Evolutionary conservation across 2,113 vertebrate species (phyloP).

Genomic region (Rynchops niger): DNA sequence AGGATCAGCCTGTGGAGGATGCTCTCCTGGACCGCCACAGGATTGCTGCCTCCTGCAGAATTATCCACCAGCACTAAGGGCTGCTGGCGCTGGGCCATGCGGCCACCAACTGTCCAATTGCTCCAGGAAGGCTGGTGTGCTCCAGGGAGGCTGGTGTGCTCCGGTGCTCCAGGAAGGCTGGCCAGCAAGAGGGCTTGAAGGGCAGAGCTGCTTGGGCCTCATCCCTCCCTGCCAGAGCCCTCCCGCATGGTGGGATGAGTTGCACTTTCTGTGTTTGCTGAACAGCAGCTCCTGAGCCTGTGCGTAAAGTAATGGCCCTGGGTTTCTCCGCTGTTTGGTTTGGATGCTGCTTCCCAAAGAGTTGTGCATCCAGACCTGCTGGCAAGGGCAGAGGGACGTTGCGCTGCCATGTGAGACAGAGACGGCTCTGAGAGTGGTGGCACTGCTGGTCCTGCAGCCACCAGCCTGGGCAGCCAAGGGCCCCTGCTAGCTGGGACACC

Average conservation of each 20-base stretch:
- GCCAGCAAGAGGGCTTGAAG: not conserved
- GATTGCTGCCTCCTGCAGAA: not conserved
- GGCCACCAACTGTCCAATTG: no score
- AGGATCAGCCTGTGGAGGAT: not conserved
- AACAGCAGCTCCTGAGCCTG: not conserved
- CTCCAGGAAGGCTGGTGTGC: no score
- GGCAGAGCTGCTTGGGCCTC: not conserved
- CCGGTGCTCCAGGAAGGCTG: no score
- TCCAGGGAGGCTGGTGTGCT: no score
- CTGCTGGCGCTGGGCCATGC: accelerated
- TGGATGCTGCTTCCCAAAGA: not conserved
- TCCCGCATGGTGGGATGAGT: accelerated
- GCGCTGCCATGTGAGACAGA: not conserved
- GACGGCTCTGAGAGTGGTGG: not conserved
- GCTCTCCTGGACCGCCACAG: accelerated
- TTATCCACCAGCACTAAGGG: accelerated
- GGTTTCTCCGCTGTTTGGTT: not conserved
- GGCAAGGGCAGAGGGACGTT: accelerated
- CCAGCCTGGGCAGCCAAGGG: not conserved
- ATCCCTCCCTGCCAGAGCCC: not conserved
- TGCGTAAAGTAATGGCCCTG: accelerated
- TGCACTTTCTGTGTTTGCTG: not conserved
- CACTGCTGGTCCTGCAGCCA: not conserved
- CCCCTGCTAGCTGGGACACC: no score
- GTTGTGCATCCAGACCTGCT: no score